Evolutionary conservation across 2,888 invertebrate species (phyloP).

Genomic region (Tetranychus piercei): DNA sequence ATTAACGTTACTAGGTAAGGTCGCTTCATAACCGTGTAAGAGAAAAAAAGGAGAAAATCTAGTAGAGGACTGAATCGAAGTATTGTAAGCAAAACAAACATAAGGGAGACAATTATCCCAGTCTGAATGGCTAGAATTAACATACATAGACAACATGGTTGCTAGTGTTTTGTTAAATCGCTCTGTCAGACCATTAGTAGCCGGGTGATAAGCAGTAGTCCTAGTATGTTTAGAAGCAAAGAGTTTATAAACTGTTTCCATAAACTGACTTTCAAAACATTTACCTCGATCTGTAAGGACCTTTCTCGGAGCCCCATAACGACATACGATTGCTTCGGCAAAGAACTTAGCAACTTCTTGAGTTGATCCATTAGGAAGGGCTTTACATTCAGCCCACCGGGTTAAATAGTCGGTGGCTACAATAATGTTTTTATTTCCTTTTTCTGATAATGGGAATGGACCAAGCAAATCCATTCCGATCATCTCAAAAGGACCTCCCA

Average conservation of each 20-base stretch:
- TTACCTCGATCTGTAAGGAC: neutral
- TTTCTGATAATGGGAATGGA: slow-evolving; percentile 19
- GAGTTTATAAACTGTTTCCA: neutral
- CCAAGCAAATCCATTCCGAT: slow-evolving; percentile 20
- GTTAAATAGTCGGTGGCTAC: slow-evolving; percentile 24
- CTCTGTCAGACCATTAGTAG: slow-evolving; percentile 26
- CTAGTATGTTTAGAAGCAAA: slow-evolving; percentile 17
- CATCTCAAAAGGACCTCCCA: slow-evolving; percentile 11
- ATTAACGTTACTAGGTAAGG: slow-evolving; percentile 18
- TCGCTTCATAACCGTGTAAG: neutral
- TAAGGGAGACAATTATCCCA: slow-evolving; percentile 25
- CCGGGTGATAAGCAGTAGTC: slow-evolving; percentile 24
- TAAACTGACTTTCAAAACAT: neutral
- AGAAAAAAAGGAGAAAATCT: slow-evolving; percentile 6
- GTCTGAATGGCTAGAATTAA: slow-evolving; percentile 20
- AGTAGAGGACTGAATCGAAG: neutral
- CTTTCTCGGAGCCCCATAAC: slow-evolving; percentile 21
- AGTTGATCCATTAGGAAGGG: slow-evolving; percentile 22
- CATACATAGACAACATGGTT: slow-evolving; percentile 24
- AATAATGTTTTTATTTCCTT: slow-evolving; percentile 23
- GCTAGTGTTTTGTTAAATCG: slow-evolving; percentile 26
- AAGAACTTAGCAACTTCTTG: slow-evolving; percentile 22
- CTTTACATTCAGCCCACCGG: slow-evolving; percentile 22
- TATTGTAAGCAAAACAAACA: slow-evolving; percentile 16
- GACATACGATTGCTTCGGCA: slow-evolving; percentile 23